Evolutionary conservation across 2,113 vertebrate genomes (phyloP).

Genomic region (Tetrao urogallus): DNA sequence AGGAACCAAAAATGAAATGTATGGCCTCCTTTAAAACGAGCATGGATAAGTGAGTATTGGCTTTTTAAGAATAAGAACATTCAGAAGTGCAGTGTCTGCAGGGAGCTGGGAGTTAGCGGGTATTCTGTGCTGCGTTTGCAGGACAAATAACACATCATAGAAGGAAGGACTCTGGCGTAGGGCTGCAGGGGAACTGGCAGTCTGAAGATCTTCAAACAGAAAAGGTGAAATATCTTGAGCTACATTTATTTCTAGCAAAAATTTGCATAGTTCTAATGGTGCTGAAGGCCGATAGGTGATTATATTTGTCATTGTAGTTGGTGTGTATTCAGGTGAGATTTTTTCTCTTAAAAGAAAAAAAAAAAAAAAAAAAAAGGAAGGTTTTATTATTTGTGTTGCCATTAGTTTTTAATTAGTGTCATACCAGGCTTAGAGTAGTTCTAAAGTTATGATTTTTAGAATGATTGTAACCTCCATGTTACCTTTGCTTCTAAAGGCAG

Average conservation of each 20-base stretch:
- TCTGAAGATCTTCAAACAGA: not conserved
- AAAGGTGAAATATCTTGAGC: not conserved
- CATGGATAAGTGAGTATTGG: slow-evolving; percentile 42
- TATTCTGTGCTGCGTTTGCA: not conserved
- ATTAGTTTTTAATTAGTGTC: not conserved
- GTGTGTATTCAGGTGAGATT: not conserved
- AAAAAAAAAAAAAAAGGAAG: not conserved
- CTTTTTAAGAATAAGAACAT: not conserved
- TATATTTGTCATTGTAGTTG: not conserved
- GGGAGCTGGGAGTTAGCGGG: not conserved
- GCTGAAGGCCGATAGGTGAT: not conserved
- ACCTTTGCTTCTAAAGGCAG: slow-evolving; percentile 8
- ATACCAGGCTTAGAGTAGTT: not conserved
- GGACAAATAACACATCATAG: not conserved
- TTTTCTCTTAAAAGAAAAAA: not conserved
- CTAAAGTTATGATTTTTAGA: not conserved
- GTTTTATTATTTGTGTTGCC: not conserved
- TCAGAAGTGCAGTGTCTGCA: not conserved
- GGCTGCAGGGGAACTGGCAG: not conserved
- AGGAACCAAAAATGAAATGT: not conserved
- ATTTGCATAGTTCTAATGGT: not conserved
- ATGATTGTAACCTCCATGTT: not conserved
- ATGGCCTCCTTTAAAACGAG: not conserved
- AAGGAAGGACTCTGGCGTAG: not conserved
- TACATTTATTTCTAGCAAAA: not conserved